A percentile compares a stretch with the other conserved stretches of the same genome.
phyloP scores from a whole-genome alignment of 2,113 vertebrate genomes.

The Eublepharis macularius region DNA sequence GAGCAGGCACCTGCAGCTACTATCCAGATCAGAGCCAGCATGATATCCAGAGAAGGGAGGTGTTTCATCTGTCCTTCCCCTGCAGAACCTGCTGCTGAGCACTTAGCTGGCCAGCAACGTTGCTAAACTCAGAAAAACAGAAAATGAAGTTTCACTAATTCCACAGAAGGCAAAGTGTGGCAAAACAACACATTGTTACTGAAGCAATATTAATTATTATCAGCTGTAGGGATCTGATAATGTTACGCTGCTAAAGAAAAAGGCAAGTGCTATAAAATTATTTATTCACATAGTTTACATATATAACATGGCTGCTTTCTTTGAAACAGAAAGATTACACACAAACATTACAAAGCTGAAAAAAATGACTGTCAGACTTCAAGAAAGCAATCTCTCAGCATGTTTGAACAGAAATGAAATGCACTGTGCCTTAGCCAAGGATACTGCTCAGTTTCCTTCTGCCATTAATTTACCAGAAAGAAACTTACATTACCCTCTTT shows the following conservation, averaged over 20 bases:
- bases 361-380: slow-evolving; percentile 42
- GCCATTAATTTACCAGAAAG: slow-evolving; percentile 34
- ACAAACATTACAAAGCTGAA: slow-evolving; percentile 36
- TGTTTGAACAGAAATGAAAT: slow-evolving; percentile 42
- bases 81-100: no score
- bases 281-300: slow-evolving; percentile 79
- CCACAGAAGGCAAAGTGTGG: no score
- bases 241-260: slow-evolving; percentile 1
- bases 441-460: slow-evolving; percentile 29
- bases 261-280: slow-evolving; percentile 69
- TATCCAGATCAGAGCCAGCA: no score
- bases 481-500: background rate
- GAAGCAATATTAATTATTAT: background rate
- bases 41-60: no score
- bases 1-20: no score
- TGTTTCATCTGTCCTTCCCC: no score
- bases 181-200: accelerated
- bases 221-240: background rate
- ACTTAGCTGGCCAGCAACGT: no score
- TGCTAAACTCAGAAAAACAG: no score
- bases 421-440: background rate
- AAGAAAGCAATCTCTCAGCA: slow-evolving; percentile 41
- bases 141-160: no score
- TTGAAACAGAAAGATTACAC: slow-evolving; percentile 68
- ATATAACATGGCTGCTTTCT: slow-evolving; percentile 64